Evolutionary conservation across 2,113 vertebrate species (phyloP), one percentile per base, ranked within the genome.

Genomic region (Zosterops lateralis): DNA sequence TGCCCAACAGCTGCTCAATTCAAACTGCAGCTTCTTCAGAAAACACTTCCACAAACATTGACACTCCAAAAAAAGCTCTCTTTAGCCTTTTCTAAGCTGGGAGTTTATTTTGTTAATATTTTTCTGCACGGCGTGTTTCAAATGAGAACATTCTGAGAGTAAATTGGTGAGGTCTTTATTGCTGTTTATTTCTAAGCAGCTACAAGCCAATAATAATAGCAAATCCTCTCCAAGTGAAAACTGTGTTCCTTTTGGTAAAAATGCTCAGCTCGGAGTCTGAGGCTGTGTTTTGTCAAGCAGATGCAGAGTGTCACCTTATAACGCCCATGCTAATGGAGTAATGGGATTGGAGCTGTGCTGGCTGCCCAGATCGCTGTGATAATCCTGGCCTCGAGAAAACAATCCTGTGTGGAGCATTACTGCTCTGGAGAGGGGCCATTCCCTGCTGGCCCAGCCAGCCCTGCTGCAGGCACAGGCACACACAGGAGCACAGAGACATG

Each of bases 71-170:
- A 83, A 86, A 79, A 68, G 62, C 89, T 74, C 89, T 90, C 67
- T 25, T 93, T 93, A 73, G 96, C 84, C 84, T 71, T 91, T 89
- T 65, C 84, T 24, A 90, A 95, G 91, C 67, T 14, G 82, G 76
- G 89, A 88, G 94, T 95, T 97, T 95, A 96, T 87, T 95, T 92
- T 95, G 93, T 96, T 97, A 94, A 94, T 97, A 96, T 96, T 97
- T 96, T 97, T 92, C 95, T 95, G 96, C 96, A 86, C 66, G 93
- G 93, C 3, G 3, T 82, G 84, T 94, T 97, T 95, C 95, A 96
- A 88, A 97, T 84, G 93, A 92, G 97, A 97, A 93, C 96, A 82
- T 89, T 92, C 93, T 72, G 75, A 75, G 93, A 96, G 91, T 77
- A 93, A 97, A 97, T 95, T 94, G 96, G 92, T 65, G 76, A 94